These are phyloP conservation scores for Caenorhabditis latens DNA, from an alignment of 1,140 invertebrate species.

Conservation along the genomic window DNA sequence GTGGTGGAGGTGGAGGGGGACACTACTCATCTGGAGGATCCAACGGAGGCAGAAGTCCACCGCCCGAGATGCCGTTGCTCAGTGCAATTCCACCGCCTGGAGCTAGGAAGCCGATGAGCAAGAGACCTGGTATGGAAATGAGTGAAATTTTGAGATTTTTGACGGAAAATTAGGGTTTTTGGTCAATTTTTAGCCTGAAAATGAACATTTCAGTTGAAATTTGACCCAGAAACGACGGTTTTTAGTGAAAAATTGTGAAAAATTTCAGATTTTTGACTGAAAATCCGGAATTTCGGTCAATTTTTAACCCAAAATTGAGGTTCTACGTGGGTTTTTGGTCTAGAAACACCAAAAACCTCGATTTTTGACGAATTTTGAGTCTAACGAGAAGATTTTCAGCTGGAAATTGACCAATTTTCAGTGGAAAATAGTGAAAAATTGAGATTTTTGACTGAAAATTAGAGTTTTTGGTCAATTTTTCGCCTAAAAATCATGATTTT, in stretches of 20 bases:
- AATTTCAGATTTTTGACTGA: too few relatives aligned
- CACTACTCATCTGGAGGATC: constrained; percentile 66
- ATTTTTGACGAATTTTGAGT: constrained; percentile 3
- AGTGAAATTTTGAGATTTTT: not conserved
- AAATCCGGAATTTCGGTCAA: too few relatives aligned
- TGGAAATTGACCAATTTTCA: constrained; percentile 12
- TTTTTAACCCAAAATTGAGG: too few relatives aligned
- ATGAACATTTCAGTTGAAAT: too few relatives aligned
- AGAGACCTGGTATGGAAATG: constrained; percentile 27
- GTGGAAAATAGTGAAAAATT: not conserved
- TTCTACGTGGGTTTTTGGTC: too few relatives aligned
- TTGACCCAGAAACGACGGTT: too few relatives aligned
- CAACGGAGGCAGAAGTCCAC: constrained; percentile 61
- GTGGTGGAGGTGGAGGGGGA: not conserved
- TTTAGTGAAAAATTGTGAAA: too few relatives aligned
- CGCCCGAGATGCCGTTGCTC: constrained; percentile 60
- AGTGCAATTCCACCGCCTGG: constrained; percentile 56
- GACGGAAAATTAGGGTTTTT: too few relatives aligned
- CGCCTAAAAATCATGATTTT: too few relatives aligned
- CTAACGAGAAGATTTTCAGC: not conserved
- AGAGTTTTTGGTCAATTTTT: too few relatives aligned
- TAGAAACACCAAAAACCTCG: not conserved
- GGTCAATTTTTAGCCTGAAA: not conserved
- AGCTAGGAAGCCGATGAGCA: constrained; percentile 37
- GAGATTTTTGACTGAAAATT: not conserved